A percentile compares a stretch with the other conserved stretches of the same genome.
Evolutionary conservation across 2,888 invertebrate species (phyloP).

Genomic region (Sinohyriopsis cumingii): DNA sequence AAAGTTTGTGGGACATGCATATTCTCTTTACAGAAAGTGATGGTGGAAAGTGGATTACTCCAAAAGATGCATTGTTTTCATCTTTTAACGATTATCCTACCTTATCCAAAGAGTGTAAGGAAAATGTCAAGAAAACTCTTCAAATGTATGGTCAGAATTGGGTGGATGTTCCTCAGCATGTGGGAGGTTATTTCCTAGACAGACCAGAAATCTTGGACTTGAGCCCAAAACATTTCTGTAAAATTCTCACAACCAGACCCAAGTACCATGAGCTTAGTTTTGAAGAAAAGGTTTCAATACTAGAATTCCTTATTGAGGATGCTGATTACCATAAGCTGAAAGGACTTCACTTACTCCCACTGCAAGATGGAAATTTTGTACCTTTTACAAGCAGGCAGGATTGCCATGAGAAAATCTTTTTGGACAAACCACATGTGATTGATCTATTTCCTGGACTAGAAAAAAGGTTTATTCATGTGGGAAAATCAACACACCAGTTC

Average conservation of each 20-base stretch:
- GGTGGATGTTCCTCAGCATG: constrained; percentile 1
- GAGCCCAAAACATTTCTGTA: too few relatives aligned
- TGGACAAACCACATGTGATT: constrained; percentile 12
- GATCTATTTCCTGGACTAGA: constrained; percentile 27
- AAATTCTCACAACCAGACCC: too few relatives aligned
- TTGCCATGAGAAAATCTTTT: constrained; percentile 2
- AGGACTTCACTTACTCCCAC: constrained; percentile 20
- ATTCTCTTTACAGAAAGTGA: constrained; percentile 19
- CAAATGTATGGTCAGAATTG: not conserved
- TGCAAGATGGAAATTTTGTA: constrained; percentile 14
- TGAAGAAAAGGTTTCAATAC: not conserved
- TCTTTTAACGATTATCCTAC: not conserved
- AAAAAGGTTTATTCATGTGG: constrained; percentile 5
- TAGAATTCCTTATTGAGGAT: constrained; percentile 11
- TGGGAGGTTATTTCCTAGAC: not conserved
- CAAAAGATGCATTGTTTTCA: constrained; percentile 16
- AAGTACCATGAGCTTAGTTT: too few relatives aligned
- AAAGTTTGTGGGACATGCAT: constrained; percentile 1
- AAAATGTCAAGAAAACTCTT: too few relatives aligned
- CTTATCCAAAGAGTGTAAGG: too few relatives aligned
- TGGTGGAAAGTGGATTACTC: constrained; percentile 26
- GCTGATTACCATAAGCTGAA: constrained; percentile 4
- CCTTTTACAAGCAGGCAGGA: constrained; percentile 4
- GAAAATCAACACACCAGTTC: constrained; percentile 1
- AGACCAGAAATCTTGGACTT: not conserved